Conservation (phyloP, 2,888 invertebrate species). For the Exephanes ischioxanthus region DNA sequence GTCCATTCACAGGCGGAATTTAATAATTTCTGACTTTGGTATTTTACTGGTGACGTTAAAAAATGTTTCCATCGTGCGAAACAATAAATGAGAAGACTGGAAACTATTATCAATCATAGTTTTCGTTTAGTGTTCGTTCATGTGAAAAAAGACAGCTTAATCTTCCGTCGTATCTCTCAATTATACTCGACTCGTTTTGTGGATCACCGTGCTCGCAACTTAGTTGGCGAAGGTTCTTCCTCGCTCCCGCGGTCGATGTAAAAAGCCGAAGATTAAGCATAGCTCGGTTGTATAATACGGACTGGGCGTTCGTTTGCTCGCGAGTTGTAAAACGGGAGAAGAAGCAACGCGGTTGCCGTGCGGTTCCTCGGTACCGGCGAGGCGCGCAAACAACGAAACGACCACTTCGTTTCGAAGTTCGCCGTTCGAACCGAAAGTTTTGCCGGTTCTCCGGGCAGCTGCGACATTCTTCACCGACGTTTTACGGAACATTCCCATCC, state of each 20-base stretch:
- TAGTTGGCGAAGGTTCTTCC: not conserved
- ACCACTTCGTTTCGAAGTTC: not conserved
- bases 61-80: not conserved
- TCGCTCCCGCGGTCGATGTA: not conserved
- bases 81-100: not conserved
- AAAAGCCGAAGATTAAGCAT: conserved; percentile 47
- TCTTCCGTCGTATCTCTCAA: not conserved
- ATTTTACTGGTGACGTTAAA: not conserved
- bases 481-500: conserved; percentile 67
- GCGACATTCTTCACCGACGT: conserved; percentile 66
- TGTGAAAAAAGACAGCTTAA: not conserved
- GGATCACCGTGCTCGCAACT: not conserved
- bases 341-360: conserved; percentile 12
- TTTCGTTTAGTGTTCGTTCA: not conserved
- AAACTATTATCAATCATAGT: not conserved
- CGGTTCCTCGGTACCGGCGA: not conserved
- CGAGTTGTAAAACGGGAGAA: conserved; percentile 14
- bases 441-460: conserved; percentile 53
- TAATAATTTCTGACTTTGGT: not conserved
- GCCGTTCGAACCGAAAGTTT: conserved; percentile 58
- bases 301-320: conserved; percentile 27
- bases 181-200: not conserved
- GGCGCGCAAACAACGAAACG: conserved; percentile 1
- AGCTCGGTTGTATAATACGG: conserved; percentile 43
- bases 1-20: not conserved